These are phyloP conservation scores for Temnothorax nylanderi DNA, from an alignment of 1,140 invertebrate species.

Conservation along the genomic window DNA sequence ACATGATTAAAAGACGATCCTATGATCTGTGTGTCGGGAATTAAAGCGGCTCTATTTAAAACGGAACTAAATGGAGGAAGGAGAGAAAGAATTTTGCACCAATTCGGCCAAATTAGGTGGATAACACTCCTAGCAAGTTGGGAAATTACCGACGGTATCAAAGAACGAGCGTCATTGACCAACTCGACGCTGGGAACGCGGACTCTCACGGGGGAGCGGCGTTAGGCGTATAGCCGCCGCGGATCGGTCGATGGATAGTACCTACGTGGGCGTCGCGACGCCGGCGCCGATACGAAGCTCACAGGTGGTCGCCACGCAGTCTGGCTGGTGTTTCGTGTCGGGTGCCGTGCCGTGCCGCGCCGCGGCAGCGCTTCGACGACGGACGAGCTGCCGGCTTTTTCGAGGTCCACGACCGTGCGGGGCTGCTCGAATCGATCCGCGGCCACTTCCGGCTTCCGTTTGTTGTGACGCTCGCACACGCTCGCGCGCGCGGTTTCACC, in stretches of 20 bases:
- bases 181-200: constrained; percentile 41
- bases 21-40: neutral
- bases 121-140: neutral
- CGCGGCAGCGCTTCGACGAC: constrained; percentile 66
- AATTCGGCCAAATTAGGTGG: neutral
- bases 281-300: constrained; percentile 77
- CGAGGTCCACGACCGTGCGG: constrained; percentile 78
- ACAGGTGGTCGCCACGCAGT: constrained; percentile 83
- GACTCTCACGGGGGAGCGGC: constrained; percentile 9
- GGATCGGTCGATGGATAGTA: constrained; percentile 70
- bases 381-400: constrained; percentile 68
- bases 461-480: constrained; percentile 74
- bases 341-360: constrained; percentile 60
- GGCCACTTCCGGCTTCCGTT: constrained; percentile 76
- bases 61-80: neutral
- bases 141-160: constrained; percentile 44
- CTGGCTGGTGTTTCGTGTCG: constrained; percentile 75
- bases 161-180: constrained; percentile 57
- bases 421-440: constrained; percentile 64
- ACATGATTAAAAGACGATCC: neutral
- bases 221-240: neutral
- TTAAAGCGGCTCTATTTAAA: neutral
- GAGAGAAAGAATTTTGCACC: neutral
- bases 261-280: constrained; percentile 75
- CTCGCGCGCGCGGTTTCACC: constrained; percentile 21